Base-by-base conservation (phyloP, 37 sponge, comb jelly and placozoan genomes). In the Hexactinellida sp. region DNA sequence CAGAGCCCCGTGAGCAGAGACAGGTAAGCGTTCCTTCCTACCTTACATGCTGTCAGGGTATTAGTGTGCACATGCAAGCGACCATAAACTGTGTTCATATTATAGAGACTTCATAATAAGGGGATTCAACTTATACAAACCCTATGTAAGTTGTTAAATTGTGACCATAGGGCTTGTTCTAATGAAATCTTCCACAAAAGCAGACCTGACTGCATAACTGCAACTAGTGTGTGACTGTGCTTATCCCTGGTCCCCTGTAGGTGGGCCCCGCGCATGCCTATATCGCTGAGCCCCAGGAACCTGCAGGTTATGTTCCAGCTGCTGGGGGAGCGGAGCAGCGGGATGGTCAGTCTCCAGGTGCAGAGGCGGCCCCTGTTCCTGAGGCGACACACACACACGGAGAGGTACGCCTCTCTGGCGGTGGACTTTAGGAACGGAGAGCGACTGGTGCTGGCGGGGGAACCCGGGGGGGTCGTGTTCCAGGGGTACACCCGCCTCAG, bases 241-340 rank as follows among this genome's bases (percentile, higher is more conserved):
- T n/a, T n/a, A n/a, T n/a, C n/a, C n/a, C n/a, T 1, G 38, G 85
- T 84, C 32, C 36, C n/a, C 28, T 54, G 38, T 32, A 38, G 51
- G 37, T 37, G 87, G 87, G 23, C 36, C 0, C 30, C 38, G 39
- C 16, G 24, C 16, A 35, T 30, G 36, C 32, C 54, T 54, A 37
- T 37, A 3, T 0, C 0, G 5, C 7, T 5, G 37, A 36, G 54
- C 1, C 55, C 76, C 5, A 10, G 34, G 76, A 63, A 63, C 76
- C 86, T 89, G 24, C 89, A 89, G 84, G 54, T 89, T 82, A 85
- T 89, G 86, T 89, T 89, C 84, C 89, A 89, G 76, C 39, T 89
- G 24, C 35, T 85, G 36, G 89, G 89, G 1, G 85, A 86, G 21
- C 55, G 38, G 3, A 85, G 86, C 38, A 54, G 82, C 54, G 89